Evolutionary conservation across 2,797 vertebrate genomes (phyloP).

Genomic region (Odontamblyopus lacepedii): DNA sequence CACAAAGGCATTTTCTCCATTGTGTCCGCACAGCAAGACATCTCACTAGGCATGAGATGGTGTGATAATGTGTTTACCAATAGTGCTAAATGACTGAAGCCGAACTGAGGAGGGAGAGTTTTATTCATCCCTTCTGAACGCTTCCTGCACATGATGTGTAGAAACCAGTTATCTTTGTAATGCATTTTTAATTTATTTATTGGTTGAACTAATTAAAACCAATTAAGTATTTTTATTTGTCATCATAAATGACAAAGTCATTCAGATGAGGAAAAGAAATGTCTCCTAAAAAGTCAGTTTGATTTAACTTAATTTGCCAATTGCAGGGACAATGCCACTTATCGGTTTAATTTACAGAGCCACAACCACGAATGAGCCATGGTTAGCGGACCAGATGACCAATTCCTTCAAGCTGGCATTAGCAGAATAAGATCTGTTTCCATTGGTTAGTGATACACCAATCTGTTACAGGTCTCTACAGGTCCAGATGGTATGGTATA

Average conservation of each 20-base stretch:
- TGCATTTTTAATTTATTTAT: background rate
- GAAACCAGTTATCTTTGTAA: background rate
- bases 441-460: too few species aligned
- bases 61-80: background rate
- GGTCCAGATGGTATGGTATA: background rate
- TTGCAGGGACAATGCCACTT: too few species aligned
- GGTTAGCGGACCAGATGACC: constrained; percentile 32
- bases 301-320: too few species aligned
- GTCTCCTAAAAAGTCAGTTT: background rate
- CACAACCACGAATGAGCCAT: background rate
- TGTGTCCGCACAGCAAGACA: background rate
- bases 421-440: background rate
- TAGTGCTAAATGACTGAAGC: background rate
- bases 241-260: too few species aligned
- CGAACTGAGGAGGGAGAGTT: constrained; percentile 6
- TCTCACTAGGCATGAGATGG: background rate
- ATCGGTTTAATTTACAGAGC: background rate
- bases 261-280: background rate
- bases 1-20: background rate
- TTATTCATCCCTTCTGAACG: background rate
- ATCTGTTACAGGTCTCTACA: too few species aligned
- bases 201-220: background rate
- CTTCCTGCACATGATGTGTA: background rate
- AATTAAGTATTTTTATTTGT: too few species aligned
- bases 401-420: constrained; percentile 40